These are phyloP conservation scores for Nycticebus coucang DNA, from an alignment of 2,113 vertebrate species.

Conservation along the genomic window DNA sequence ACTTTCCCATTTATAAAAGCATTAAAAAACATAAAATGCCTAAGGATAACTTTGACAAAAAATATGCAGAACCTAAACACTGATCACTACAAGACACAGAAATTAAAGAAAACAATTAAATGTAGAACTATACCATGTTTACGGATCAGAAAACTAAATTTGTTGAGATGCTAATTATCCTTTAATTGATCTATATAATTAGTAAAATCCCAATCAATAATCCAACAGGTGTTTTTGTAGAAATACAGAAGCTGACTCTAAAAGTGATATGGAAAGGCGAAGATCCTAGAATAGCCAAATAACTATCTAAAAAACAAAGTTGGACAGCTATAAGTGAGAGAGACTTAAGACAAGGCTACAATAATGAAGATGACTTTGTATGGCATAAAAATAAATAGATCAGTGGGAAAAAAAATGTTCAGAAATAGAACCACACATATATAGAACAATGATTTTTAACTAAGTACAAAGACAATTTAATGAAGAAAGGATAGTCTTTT, in stretches of 20 bases:
- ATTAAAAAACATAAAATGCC: neutral
- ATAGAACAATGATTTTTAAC: neutral
- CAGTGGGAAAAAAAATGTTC: neutral
- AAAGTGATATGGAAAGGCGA: neutral
- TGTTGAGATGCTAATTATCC: neutral
- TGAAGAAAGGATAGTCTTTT: neutral
- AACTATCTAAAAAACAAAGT: neutral
- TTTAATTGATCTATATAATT: neutral
- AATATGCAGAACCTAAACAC: neutral
- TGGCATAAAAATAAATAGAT: neutral
- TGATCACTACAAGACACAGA: slow-evolving; percentile 9
- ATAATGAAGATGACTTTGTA: neutral
- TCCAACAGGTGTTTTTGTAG: neutral
- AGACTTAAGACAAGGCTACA: neutral
- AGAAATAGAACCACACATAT: neutral
- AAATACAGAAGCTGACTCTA: neutral
- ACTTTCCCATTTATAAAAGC: neutral
- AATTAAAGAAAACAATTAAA: neutral
- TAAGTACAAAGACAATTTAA: neutral
- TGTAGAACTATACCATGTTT: neutral
- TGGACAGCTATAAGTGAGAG: neutral
- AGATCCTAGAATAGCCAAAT: neutral
- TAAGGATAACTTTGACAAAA: neutral
- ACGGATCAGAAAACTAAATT: neutral
- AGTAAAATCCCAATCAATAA: slow-evolving; percentile 26